Conservation (phyloP, 2,888 invertebrate genomes). For the Pollenia amentaria region DNA sequence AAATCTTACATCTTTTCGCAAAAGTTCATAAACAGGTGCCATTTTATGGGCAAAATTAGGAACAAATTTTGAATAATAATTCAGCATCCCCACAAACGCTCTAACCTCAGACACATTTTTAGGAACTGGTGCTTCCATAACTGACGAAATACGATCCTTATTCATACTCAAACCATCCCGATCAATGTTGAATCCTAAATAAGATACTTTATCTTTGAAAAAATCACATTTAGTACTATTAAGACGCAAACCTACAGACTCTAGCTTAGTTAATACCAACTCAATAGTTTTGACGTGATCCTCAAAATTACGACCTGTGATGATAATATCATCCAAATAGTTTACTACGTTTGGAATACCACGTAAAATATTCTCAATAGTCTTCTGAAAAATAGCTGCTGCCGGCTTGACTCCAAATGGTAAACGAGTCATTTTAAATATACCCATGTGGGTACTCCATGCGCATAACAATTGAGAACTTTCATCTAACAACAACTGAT, state of each 20-base stretch:
- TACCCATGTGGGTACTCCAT: constrained; percentile 48
- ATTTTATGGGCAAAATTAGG: constrained; percentile 64
- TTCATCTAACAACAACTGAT: not conserved
- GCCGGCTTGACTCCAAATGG: constrained; percentile 43
- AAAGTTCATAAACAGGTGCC: constrained; percentile 37
- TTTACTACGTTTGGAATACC: constrained; percentile 40
- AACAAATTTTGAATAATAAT: constrained; percentile 71
- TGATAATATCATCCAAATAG: constrained; percentile 60
- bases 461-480: constrained; percentile 27
- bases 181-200: constrained; percentile 60
- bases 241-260: constrained; percentile 27
- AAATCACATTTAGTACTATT: constrained; percentile 62
- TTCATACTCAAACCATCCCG: constrained; percentile 53
- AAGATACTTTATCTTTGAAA: constrained; percentile 58
- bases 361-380: constrained; percentile 41
- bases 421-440: constrained; percentile 50
- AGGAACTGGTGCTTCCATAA: constrained; percentile 57
- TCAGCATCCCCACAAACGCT: constrained; percentile 63
- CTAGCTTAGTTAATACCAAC: constrained; percentile 46
- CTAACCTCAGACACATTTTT: constrained; percentile 47
- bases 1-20: constrained; percentile 68
- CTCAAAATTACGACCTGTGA: constrained; percentile 46
- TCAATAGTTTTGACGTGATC: constrained; percentile 59
- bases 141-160: constrained; percentile 31
- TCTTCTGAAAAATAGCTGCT: constrained; percentile 53